Evolutionary conservation across 2,797 vertebrate genomes (phyloP).

Genomic region (Lepilemur ruficaudatus): DNA sequence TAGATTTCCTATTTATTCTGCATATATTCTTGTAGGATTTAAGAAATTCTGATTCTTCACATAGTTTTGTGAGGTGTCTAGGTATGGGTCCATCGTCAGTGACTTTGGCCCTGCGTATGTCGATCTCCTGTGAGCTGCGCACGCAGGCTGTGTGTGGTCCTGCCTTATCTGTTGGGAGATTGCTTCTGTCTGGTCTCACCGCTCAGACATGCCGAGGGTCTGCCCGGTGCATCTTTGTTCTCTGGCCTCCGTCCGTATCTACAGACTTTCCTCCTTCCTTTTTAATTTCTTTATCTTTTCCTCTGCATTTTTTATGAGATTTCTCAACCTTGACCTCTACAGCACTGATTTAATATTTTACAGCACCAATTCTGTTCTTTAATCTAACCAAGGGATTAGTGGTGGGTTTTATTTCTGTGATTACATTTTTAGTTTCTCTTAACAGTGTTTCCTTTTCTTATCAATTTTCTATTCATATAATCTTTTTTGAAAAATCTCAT

Average conservation of each 20-base stretch:
- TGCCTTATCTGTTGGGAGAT: background rate
- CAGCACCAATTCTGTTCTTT: constrained; percentile 48
- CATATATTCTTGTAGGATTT: background rate
- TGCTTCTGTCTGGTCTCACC: background rate
- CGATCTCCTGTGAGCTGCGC: background rate
- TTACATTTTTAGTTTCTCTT: constrained; percentile 72
- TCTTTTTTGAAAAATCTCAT: background rate
- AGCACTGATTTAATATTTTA: constrained; percentile 70
- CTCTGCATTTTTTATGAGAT: constrained; percentile 65
- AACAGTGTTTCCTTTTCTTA: constrained; percentile 62
- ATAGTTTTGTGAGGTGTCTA: background rate
- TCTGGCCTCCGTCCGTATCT: background rate
- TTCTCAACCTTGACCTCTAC: constrained; percentile 69
- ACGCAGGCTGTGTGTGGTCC: background rate
- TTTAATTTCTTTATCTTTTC: constrained; percentile 62
- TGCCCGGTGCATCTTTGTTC: background rate
- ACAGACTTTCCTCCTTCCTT: constrained; percentile 26
- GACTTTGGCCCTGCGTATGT: background rate
- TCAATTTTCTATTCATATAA: constrained; percentile 57
- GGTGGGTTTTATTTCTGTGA: constrained; percentile 72
- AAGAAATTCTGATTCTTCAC: background rate
- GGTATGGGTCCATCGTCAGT: background rate
- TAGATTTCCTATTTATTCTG: constrained; percentile 7
- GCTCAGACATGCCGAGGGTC: background rate
- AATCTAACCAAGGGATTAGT: constrained; percentile 72